Percentiles rank a stretch among this genome's conserved stretches.
Evolutionary conservation across 2,113 vertebrate species (phyloP).

Genomic region (Entosphenus tridentatus): DNA sequence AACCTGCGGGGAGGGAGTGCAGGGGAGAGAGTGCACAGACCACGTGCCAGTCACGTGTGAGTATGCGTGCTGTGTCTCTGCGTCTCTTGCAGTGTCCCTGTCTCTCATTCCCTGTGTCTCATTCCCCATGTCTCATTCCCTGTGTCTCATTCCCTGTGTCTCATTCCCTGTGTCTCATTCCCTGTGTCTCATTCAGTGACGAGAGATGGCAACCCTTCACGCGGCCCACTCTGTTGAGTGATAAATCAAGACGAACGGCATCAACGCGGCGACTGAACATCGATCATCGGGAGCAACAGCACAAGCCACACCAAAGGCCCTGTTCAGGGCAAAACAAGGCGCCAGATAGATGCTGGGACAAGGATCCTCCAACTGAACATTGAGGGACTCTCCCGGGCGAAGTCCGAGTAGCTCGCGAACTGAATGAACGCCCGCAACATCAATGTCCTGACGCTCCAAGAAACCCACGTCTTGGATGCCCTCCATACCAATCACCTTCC

Average conservation of each 20-base stretch:
- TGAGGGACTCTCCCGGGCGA: too few relatives aligned
- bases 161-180: neutral
- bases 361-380: too few relatives aligned
- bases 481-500: too few relatives aligned
- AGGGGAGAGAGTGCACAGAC: constrained; percentile 13
- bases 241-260: neutral
- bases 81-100: neutral
- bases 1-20: constrained; percentile 27
- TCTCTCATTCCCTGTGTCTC: neutral
- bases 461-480: too few relatives aligned
- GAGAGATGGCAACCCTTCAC: neutral
- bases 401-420: too few relatives aligned
- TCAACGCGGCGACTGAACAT: too few relatives aligned
- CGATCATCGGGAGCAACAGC: too few relatives aligned
- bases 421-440: too few relatives aligned
- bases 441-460: too few relatives aligned
- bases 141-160: neutral
- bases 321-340: too few relatives aligned
- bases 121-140: neutral
- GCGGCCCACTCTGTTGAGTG: neutral
- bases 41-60: neutral
- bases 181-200: neutral
- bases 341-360: too few relatives aligned
- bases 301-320: too few relatives aligned
- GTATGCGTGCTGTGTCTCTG: constrained; percentile 7